Percentiles rank a stretch among this genome's conserved stretches.
phyloP scores from a whole-genome alignment of 2,113 vertebrate species.

The Tautogolabrus adspersus region DNA sequence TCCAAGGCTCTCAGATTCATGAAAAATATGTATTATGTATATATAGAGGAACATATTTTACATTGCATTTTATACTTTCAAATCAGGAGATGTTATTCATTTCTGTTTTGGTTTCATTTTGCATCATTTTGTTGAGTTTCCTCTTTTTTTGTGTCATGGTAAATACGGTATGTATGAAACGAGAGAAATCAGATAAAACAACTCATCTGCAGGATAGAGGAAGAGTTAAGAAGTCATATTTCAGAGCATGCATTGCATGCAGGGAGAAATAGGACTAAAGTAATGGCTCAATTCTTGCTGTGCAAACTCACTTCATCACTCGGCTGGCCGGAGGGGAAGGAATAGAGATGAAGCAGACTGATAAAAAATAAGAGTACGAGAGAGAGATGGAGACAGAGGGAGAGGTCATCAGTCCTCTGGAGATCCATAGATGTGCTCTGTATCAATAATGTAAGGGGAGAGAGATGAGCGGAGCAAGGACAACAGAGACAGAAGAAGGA shows the following conservation, averaged over 20 bases:
- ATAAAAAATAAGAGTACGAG: constrained; percentile 24
- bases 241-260: background rate
- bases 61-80: no score
- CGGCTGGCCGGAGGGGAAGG: constrained; percentile 27
- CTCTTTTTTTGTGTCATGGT: no score
- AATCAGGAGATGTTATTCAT: no score
- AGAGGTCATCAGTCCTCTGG: constrained; percentile 51
- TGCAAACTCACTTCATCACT: constrained; percentile 45
- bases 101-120: no score
- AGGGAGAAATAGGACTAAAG: constrained; percentile 32
- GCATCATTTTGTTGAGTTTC: no score
- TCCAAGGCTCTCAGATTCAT: no score
- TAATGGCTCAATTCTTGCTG: constrained; percentile 52
- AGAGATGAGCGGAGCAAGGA: background rate
- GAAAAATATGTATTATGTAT: no score
- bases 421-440: constrained; percentile 49
- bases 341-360: constrained; percentile 18
- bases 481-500: background rate
- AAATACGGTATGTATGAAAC: background rate
- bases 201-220: constrained; percentile 49
- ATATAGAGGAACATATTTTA: no score
- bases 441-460: constrained; percentile 62
- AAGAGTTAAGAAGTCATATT: constrained; percentile 45
- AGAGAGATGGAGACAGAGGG: background rate
- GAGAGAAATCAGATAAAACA: constrained; percentile 35